Evolutionary conservation across 2,797 vertebrate genomes (phyloP).

Genomic region (Gadopsis marmoratus): DNA sequence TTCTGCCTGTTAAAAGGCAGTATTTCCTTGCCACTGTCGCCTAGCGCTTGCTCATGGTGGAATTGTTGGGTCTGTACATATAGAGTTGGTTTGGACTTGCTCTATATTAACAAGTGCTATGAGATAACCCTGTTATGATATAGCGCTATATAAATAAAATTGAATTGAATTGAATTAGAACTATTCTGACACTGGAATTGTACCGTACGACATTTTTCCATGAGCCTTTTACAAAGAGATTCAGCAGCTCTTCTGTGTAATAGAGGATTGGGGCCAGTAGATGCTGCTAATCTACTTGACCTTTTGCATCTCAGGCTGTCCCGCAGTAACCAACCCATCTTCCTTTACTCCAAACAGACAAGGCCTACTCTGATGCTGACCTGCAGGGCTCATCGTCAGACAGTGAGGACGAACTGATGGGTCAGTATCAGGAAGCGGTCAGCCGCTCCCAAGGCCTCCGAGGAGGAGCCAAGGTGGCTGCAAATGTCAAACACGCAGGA

Average conservation of each 20-base stretch:
- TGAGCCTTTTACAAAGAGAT: background rate
- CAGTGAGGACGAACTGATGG: conserved; percentile 96
- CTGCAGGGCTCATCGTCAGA: conserved; percentile 94
- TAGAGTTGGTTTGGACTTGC: too few relatives aligned
- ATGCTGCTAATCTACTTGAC: conserved; percentile 32
- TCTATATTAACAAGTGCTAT: too few relatives aligned
- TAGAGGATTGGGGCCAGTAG: conserved; percentile 21
- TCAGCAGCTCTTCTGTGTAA: background rate
- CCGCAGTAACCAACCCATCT: conserved; percentile 1
- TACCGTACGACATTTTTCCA: background rate
- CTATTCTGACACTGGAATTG: background rate
- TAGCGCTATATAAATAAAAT: too few relatives aligned
- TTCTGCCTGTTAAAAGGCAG: too few relatives aligned
- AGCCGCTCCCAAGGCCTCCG: conserved; percentile 91
- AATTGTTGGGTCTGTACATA: too few relatives aligned
- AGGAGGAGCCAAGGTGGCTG: conserved; percentile 72
- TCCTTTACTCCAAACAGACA: conserved; percentile 82
- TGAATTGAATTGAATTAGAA: too few relatives aligned
- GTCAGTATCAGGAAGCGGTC: conserved; percentile 96
- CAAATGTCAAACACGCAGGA: conserved; percentile 83
- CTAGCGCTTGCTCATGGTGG: too few relatives aligned
- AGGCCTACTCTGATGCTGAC: conserved; percentile 88
- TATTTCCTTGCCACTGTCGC: too few relatives aligned
- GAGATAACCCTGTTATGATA: too few relatives aligned
- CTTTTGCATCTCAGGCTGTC: background rate